Evolutionary conservation across 2,888 invertebrate genomes (phyloP).

Genomic region (Nemoura dubitans): DNA sequence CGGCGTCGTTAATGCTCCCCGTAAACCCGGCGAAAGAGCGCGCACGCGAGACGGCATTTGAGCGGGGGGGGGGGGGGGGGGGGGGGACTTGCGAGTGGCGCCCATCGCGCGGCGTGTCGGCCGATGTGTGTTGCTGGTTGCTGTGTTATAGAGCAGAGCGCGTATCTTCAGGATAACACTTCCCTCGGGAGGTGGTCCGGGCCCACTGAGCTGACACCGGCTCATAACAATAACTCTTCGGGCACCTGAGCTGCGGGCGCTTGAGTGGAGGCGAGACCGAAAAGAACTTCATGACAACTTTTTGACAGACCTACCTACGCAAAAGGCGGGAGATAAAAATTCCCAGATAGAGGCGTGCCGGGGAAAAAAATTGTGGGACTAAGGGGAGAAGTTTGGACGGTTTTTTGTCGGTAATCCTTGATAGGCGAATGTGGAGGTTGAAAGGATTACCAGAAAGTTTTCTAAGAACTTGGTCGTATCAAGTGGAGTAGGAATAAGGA

Average conservation of each 20-base stretch:
- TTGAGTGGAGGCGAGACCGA: not conserved
- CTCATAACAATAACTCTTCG: conserved; percentile 7
- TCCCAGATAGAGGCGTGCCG: not conserved
- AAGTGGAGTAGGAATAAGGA: not conserved
- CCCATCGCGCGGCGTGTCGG: not conserved
- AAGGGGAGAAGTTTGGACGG: not conserved
- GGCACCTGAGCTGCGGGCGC: conserved; percentile 12
- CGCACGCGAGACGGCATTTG: not conserved
- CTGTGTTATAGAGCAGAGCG: too few species aligned
- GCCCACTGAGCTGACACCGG: not conserved
- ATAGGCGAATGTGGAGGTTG: not conserved
- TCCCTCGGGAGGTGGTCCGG: not conserved
- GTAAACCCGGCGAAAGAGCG: not conserved
- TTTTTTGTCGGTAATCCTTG: not conserved
- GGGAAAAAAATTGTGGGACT: not conserved
- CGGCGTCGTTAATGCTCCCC: not conserved
- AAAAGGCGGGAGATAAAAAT: not conserved
- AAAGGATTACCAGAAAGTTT: not conserved
- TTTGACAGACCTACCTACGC: not conserved
- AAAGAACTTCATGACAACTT: not conserved
- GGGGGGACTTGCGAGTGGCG: not conserved
- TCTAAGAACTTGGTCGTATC: not conserved
- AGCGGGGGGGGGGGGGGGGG: not conserved
- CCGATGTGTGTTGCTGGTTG: not conserved
- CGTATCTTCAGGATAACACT: not conserved